Evolutionary conservation across 1,140 invertebrate genomes (phyloP).

Genomic region (Drosophila mojavensis): DNA sequence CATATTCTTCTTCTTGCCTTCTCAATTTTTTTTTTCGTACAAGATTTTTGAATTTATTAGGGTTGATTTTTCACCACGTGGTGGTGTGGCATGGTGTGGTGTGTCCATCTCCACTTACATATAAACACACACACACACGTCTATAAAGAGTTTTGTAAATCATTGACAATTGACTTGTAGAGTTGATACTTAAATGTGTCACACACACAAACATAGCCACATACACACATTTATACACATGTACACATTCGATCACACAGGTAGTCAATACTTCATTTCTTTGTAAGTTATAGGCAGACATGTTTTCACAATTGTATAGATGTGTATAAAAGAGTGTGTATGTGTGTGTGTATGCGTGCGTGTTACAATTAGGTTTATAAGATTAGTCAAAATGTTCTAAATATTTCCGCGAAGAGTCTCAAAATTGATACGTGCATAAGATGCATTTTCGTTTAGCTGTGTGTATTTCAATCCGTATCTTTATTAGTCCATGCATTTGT

Average conservation of each 20-base stretch:
- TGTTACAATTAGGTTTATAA: no score
- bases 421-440: background rate
- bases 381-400: no score
- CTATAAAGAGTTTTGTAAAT: conserved; percentile 24
- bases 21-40: conserved; percentile 37
- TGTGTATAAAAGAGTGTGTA: no score
- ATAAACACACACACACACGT: conserved; percentile 1
- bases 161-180: conserved; percentile 31
- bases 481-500: no score
- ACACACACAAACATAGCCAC: conserved; percentile 6
- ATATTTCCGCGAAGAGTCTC: no score
- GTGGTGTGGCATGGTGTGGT: conserved; percentile 37
- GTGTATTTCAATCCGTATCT: background rate
- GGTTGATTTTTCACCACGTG: conserved; percentile 81
- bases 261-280: conserved; percentile 29
- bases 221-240: background rate
- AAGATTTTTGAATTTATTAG: conserved; percentile 62
- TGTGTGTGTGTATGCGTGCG: no score
- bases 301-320: background rate
- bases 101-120: conserved; percentile 6
- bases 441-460: background rate
- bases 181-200: conserved; percentile 36
- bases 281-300: conserved; percentile 1
- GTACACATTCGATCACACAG: conserved; percentile 18
- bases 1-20: conserved; percentile 25